Base-by-base conservation (phyloP, 2,113 vertebrate genomes). In the Plestiodon gilberti region DNA sequence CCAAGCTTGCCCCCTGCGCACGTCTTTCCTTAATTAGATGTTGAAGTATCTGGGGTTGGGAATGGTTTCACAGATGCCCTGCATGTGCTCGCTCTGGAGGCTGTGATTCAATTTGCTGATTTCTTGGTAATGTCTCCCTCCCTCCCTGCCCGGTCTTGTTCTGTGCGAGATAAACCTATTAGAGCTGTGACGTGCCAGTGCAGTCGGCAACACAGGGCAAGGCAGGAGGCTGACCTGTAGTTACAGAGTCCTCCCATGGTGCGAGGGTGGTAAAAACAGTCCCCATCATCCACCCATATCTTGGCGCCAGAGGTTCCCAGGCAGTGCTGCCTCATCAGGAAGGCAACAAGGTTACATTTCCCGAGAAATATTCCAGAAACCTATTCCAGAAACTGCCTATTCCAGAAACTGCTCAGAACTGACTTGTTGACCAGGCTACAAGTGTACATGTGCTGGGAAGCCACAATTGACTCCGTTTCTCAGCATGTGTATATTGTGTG, bases 31-130 rank as follows among this genome's bases (percentile, higher is more conserved):
- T 92, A 89, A 91, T 74, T 88, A 78, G 87, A 80, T 57, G 81
- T 89, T 77, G 59, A 81, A 89, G 83, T 92, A 64, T 93, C 93
- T 91, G 93, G 88, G 74, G 57, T 81, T 90, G 86, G 87, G 91
- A 93, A 92, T 91, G 89, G 87, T 88, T 84, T 93, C 87, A 75
- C 74, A 78, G 87, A 92, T 90, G 88, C 89, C 88, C 69, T 0
- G 23, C 82, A 83, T 85, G 86, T 77, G 11, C 61, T 0, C 0
- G 85, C 88, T 92, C 92, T 84, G 91, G 93, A 93, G 90, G 87
- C 83, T 1, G 1, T 93, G 89, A 93, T 92, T 88, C 2, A 2
- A 93, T 95, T 94, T 93, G 87, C 61, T 80, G 73, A 52, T 93
- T 91, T 69, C 89, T 94, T 89, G 28, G 88, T 89, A 80, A 87